phyloP scores from a whole-genome alignment of 2,888 invertebrate species.

The Harpalus rubripes region DNA sequence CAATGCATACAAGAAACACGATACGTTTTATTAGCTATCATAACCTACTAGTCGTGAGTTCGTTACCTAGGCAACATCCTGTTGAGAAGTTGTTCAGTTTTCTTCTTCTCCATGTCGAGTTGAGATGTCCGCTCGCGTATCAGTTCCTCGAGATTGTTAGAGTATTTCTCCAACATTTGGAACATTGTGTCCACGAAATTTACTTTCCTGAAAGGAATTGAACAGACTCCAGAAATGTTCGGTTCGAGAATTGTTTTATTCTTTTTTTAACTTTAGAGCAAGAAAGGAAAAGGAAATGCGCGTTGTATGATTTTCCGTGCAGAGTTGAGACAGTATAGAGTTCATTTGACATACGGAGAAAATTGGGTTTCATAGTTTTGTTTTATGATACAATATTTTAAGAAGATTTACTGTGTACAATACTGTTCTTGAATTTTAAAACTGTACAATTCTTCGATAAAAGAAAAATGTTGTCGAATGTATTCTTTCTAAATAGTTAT shows the following conservation, averaged over 20 bases:
- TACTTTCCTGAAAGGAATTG: constrained; percentile 84
- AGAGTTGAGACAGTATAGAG: no score
- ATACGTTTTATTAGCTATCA: constrained; percentile 43
- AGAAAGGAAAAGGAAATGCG: background rate
- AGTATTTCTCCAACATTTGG: constrained; percentile 97
- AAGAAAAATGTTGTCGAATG: no score
- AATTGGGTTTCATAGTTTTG: no score
- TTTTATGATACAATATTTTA: no score
- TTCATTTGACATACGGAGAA: no score
- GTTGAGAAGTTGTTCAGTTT: constrained; percentile 94
- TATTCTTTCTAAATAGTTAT: no score
- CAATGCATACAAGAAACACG: constrained; percentile 30
- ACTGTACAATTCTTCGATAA: no score
- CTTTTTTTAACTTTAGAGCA: constrained; percentile 3
- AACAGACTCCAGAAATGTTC: constrained; percentile 7
- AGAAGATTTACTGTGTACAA: no score
- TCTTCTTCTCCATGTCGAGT: constrained; percentile 96
- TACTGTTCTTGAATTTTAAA: no score
- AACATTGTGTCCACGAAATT: constrained; percentile 99
- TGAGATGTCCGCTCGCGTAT: constrained; percentile 96
- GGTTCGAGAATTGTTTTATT: constrained; percentile 2
- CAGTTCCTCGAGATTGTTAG: constrained; percentile 95
- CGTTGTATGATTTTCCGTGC: background rate
- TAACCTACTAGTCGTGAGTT: constrained; percentile 17
- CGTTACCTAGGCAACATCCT: constrained; percentile 91